A percentile compares a stretch with the other conserved stretches of the same genome.
Conservation (phyloP, 2,113 vertebrate genomes). For the Peromyscus leucopus region DNA sequence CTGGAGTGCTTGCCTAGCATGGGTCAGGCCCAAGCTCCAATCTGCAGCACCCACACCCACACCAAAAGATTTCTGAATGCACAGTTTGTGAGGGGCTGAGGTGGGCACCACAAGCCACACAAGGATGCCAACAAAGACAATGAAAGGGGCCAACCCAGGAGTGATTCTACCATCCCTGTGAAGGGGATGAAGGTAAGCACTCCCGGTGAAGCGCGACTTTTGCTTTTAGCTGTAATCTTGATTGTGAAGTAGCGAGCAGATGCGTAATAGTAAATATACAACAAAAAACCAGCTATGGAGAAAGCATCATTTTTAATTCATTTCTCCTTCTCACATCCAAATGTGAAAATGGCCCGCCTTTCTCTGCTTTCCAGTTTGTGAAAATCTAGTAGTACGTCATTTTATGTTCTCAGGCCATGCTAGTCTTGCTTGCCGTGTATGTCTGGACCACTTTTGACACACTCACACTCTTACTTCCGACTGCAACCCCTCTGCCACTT, state of each 20-base stretch:
- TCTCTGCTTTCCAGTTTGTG: not conserved
- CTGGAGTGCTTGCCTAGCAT: not conserved
- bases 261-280: not conserved
- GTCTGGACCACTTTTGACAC: not conserved
- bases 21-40: not conserved
- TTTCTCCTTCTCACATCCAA: not conserved
- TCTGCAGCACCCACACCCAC: not conserved
- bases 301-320: conserved; percentile 4
- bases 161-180: not conserved
- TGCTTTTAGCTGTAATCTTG: not conserved
- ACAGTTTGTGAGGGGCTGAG: not conserved
- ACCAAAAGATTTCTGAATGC: not conserved
- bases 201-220: not conserved
- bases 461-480: not conserved
- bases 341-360: not conserved
- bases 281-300: not conserved
- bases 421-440: not conserved
- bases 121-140: not conserved
- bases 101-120: not conserved
- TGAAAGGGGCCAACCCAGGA: not conserved
- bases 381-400: not conserved
- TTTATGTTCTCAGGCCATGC: not conserved
- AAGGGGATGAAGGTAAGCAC: not conserved
- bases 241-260: not conserved
- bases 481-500: not conserved